Base-by-base conservation (phyloP, 2,113 vertebrate species). In the Phalacrocorax carbo region DNA sequence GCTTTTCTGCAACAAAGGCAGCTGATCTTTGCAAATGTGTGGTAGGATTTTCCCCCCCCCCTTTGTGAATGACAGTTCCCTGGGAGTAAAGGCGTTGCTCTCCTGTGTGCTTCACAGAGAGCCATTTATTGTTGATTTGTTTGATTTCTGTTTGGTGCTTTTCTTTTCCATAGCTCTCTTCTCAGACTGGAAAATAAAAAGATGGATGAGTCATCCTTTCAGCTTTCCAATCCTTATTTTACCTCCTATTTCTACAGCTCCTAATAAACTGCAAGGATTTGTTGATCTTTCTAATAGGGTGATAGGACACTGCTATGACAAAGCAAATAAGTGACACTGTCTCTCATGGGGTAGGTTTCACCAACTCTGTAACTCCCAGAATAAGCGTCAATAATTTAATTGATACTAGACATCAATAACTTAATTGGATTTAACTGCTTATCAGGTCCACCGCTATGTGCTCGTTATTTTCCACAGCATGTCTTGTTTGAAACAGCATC, bases 1-100 rank as follows among this genome's bases (percentile, higher is more conserved):
- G 38, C 32, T 93, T 94, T 88, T 88, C 82, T 93, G 38, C 64
- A 90, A 68, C 80, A 83, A 90, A 90, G 52, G 71, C 64, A 30
- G 42, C 42, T 64, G 60, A 70, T 87, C 48, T 88, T 81, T 87
- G 62, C 46, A 90, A 94, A 88, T 62, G 42, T 81, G 71, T 1
- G 3, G 42, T 30, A 55, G 22, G 44, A 40, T 54, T 55, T 70
- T 15, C 22, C 2, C 11, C 5, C 11, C 5, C 26, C 0, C 7
- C 62, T 84, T 76, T 82, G 58, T 88, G 64, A 54, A 36, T 62
- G n/a, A 20, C 27, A 15, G 15, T 58, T 93, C 62, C 46, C 32
- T 58, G 18, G 68, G 38, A 42, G 77, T 88, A 70, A 91, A 92
- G 15, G 64, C 78, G 40, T 57, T 93, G 52, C 27, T 88, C 15